phyloP scores from a whole-genome alignment of 2,113 vertebrate species.

The Lasiurus borealis region DNA sequence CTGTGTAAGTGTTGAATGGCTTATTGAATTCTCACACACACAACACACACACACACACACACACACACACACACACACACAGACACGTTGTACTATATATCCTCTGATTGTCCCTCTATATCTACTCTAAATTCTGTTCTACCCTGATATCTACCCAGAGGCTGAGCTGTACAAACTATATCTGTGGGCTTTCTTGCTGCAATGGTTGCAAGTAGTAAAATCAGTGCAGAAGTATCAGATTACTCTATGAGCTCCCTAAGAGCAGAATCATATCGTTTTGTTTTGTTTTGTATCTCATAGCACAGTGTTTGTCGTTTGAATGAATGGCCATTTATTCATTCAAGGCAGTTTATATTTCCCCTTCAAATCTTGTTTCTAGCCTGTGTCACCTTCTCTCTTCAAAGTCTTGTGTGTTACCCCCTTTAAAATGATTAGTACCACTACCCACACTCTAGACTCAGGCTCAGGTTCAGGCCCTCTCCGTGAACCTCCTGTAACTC shows the following conservation, averaged over 20 bases:
- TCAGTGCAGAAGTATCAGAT: not conserved
- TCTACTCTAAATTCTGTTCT: not conserved
- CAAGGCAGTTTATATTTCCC: not conserved
- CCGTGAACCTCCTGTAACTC: not conserved
- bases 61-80: not conserved
- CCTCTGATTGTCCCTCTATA: not conserved
- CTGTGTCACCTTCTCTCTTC: not conserved
- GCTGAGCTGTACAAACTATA: not conserved
- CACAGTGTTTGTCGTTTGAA: conserved; percentile 44
- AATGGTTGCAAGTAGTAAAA: not conserved
- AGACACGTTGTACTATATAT: not conserved
- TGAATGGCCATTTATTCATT: not conserved
- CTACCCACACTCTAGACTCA: not conserved
- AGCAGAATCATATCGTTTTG: not conserved
- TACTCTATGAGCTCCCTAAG: not conserved
- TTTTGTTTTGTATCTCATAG: not conserved
- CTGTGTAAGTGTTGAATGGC: not conserved
- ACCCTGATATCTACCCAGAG: not conserved
- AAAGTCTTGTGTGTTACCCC: not conserved
- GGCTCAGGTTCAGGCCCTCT: not conserved
- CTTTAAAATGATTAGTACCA: not conserved
- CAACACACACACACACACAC: too few species aligned
- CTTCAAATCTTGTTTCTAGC: not conserved
- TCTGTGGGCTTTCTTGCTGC: not conserved
- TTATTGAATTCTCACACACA: not conserved